Base-by-base conservation (phyloP, 1,140 invertebrate genomes). In the Aphelenchoides avenae region DNA sequence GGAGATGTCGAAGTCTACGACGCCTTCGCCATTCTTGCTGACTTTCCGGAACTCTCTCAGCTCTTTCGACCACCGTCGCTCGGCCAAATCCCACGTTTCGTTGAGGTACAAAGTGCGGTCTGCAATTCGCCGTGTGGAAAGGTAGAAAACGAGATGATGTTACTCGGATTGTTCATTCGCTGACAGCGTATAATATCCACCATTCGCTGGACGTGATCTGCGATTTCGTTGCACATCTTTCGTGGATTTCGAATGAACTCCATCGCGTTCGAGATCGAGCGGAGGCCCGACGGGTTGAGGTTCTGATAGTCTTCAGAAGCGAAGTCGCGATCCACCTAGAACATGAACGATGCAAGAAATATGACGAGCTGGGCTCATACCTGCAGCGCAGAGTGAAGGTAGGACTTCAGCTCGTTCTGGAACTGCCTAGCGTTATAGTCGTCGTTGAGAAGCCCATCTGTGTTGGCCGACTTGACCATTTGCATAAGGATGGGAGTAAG, bases 391-490 rank as follows among this genome's bases (percentile, higher is more conserved):
- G 66, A 61, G 77, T 96, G 92, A 2, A 98, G 81, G 20, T 87
- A 86, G 15, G 88, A 87, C 80, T 98, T 98, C 7, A 94, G 90
- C 83, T 91, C 95, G 71, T 77, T 76, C 61, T 82, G 80, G 52
- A 78, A 80, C 41, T 81, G 78, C 26, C 77, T 73, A 22, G 79
- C 79, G 52, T 79, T 91, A 73, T 90, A 91, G 77, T 98, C 93
- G 76, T 97, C 95, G 77, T 99, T 94, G 26, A 99, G 78, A 9
- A 99, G 78, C 3, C 94, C 93, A 80, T 98, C 98, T 0, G 93
- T 98, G 75, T 99, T 96, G 1, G 93, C 93, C 70, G 89, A 93
- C 78, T 99, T 98, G 1, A 99, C 95, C 95, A 99, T 99, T 80
- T 99, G 95, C 11, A 97, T 92, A 13, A 99, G 80, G 77, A 99